Base-by-base conservation (phyloP, 2,888 invertebrate genomes). In the Azorinus chamasolen region DNA sequence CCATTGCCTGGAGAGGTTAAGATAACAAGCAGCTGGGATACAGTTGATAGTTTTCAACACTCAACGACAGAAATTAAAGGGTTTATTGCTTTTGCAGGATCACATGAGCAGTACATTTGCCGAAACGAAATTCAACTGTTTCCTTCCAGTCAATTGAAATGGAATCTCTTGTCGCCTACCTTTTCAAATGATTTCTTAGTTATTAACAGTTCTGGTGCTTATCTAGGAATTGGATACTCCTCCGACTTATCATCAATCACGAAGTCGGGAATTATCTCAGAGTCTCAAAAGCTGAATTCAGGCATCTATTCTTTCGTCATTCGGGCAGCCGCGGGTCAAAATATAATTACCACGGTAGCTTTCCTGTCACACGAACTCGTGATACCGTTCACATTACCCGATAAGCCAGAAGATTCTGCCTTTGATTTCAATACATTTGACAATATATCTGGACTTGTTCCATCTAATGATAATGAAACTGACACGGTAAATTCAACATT, bases 1-100 rank as follows among this genome's bases (percentile, higher is more conserved):
- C 83, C 85, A 24, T 41, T 73, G 18, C 25, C 63, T 6, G 87
- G 87, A 6, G 37, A 41, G 16, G 79, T 87, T 2, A 83, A 85
- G 57, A 68, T 79, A 53, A 68, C 83, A 16, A 53, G 58, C 1
- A 54, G 68, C n/a, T 83, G 84, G 85, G 45, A 73, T 22, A 22
- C 54, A 10, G 22, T 58, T 1, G 55, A 43, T 24, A 55, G 53
- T 2, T 83, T 79, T 50, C 86, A 84, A 48, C 70, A 72, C 10
- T 72, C 70, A 16, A 77, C 58, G 16, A 22, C 62, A 20, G 45
- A 37, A 18, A 58, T 86, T 1, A 20, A 57, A n/a, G 82, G 78
- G 16, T 50, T 65, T 37, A 24, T 80, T 5, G 82, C 77, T 48
- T 72, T 83, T 12, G 73, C 85, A 1, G 68, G 64, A 2, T 72